Percentiles rank a stretch among this genome's conserved stretches.
phyloP scores from a whole-genome alignment of 2,888 invertebrate species.

The Megastigmus dorsalis region DNA sequence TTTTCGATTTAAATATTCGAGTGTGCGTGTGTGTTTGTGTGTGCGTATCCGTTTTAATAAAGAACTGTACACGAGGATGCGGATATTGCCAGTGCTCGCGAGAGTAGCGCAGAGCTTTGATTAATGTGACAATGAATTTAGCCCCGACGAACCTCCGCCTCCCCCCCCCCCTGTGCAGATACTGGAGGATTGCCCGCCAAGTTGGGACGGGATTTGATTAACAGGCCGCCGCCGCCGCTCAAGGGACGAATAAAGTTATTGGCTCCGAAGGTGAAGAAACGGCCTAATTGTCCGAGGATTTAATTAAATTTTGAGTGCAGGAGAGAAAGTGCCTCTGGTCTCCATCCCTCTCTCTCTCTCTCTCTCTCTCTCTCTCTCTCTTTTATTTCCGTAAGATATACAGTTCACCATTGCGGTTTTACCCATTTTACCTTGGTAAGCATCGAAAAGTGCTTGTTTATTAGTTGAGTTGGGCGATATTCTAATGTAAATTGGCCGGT shows the following conservation, averaged over 20 bases:
- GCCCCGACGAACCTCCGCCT: neutral
- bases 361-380: neutral
- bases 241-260: slow-evolving; percentile 36
- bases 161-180: no score
- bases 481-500: no score
- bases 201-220: slow-evolving; percentile 40
- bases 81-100: neutral
- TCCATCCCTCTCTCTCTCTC: no score
- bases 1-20: slow-evolving; percentile 6
- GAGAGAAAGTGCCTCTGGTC: no score
- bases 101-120: slow-evolving; percentile 18
- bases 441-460: neutral
- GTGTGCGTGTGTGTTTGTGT: neutral
- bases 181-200: no score
- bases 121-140: slow-evolving; percentile 44
- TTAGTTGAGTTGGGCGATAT: no score
- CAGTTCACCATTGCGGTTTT: no score
- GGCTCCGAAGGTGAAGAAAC: slow-evolving; percentile 13
- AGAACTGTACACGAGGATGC: neutral
- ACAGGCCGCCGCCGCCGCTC: neutral
- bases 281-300: slow-evolving; percentile 40
- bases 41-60: slow-evolving; percentile 22
- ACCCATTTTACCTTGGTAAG: no score
- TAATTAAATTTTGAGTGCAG: slow-evolving; percentile 42
- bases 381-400: neutral